Evolutionary conservation across 2,113 vertebrate species (phyloP).

Genomic region (Herpailurus yagouaroundi): DNA sequence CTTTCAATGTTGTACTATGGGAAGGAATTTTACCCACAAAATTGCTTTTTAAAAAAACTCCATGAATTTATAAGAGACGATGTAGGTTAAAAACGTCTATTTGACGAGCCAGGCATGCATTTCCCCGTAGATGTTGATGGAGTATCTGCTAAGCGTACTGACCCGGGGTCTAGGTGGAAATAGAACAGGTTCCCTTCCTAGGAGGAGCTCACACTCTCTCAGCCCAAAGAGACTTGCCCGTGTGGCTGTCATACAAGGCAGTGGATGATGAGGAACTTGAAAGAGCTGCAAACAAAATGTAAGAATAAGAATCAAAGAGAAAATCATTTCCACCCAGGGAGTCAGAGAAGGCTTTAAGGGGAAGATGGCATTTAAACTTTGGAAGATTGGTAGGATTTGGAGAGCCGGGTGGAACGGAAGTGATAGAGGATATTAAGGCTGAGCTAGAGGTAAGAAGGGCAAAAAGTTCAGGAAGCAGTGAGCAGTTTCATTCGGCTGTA

Average conservation of each 20-base stretch:
- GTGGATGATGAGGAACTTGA: neutral
- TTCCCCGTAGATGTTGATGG: neutral
- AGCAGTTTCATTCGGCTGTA: neutral
- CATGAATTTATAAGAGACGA: neutral
- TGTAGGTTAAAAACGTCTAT: neutral
- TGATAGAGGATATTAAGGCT: neutral
- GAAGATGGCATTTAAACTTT: neutral
- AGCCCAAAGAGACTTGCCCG: fast-evolving
- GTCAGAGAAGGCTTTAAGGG: neutral
- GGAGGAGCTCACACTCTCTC: neutral
- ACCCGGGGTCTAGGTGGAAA: neutral
- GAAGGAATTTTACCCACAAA: slow-evolving; percentile 45
- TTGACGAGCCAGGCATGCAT: neutral
- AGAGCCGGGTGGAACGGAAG: neutral
- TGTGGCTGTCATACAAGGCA: neutral
- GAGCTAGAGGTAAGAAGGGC: neutral
- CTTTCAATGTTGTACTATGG: neutral
- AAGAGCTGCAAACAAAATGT: neutral
- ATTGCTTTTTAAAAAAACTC: neutral
- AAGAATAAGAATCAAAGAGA: neutral
- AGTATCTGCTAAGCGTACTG: neutral
- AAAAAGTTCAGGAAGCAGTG: neutral
- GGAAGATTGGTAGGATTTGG: neutral
- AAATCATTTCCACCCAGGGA: neutral
- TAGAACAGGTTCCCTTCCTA: too few relatives aligned